Percentiles rank a stretch among this genome's conserved stretches.
Conservation (phyloP, 2,888 invertebrate species). For the Diabrotica balteata region DNA sequence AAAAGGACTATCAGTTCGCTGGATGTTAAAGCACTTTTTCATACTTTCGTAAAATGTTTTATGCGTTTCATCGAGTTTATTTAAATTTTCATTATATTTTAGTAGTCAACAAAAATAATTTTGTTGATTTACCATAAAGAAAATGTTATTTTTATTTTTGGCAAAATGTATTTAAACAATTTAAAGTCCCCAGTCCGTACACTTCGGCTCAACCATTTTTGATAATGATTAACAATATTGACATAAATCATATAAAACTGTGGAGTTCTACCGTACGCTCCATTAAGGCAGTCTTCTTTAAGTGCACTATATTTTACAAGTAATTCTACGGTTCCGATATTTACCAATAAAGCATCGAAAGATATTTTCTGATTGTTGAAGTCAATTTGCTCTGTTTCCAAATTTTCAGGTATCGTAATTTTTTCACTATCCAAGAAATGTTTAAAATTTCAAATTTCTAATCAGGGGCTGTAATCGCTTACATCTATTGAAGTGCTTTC, state of each 20-base stretch:
- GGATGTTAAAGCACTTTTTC: conserved; percentile 9
- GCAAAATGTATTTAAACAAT: neutral
- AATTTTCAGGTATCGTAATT: conserved; percentile 9
- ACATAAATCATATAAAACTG: conserved; percentile 45
- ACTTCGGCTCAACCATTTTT: conserved; percentile 35
- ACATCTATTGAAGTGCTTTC: conserved; percentile 50
- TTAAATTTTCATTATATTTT: conserved; percentile 13
- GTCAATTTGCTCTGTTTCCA: conserved; percentile 14
- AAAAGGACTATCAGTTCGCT: conserved; percentile 14
- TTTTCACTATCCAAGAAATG: conserved; percentile 14
- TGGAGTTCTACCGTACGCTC: conserved; percentile 15
- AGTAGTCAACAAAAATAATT: conserved; percentile 17
- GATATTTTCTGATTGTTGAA: conserved; percentile 14
- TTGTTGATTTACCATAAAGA: conserved; percentile 13
- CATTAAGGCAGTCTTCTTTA: conserved; percentile 16
- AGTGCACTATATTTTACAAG: conserved; percentile 3
- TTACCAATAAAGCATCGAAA: conserved; percentile 9
- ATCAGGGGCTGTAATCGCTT: conserved; percentile 43
- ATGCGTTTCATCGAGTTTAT: conserved; percentile 16
- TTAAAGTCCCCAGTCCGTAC: conserved; percentile 2
- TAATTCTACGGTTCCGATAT: conserved; percentile 8
- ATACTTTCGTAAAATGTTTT: conserved; percentile 7
- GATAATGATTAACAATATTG: conserved; percentile 45
- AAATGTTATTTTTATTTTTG: conserved; percentile 11
- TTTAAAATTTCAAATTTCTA: conserved; percentile 27